Conservation (phyloP, 2,113 vertebrate species). For the Otocyon megalotis region DNA sequence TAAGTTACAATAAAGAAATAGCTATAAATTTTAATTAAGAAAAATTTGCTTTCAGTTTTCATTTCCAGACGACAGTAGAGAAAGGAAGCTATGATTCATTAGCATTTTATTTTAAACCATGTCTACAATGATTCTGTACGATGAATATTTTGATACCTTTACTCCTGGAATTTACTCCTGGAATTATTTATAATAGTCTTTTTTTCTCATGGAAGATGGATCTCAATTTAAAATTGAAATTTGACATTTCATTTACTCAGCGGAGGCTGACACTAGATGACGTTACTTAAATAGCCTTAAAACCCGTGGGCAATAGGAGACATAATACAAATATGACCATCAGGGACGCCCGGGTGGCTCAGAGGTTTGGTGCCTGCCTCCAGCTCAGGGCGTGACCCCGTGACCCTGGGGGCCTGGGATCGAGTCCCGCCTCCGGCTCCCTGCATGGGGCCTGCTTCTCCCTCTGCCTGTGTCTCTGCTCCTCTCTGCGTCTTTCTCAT, state of each 20-base stretch:
- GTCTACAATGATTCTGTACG: neutral
- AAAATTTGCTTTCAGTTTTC: neutral
- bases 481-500: too few species aligned
- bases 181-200: neutral
- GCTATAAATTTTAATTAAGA: neutral
- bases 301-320: neutral
- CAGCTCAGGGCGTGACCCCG: too few species aligned
- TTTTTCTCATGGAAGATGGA: neutral
- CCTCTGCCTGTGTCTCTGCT: too few species aligned
- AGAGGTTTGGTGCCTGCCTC: too few species aligned
- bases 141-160: slow-evolving; percentile 18
- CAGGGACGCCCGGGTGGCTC: too few species aligned
- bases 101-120: neutral
- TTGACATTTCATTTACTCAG: neutral
- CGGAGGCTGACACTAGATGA: neutral
- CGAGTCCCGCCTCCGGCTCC: too few species aligned
- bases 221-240: neutral
- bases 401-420: too few species aligned
- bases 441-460: too few species aligned
- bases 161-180: neutral
- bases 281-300: neutral
- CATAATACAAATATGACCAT: neutral
- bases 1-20: neutral
- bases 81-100: neutral
- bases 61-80: neutral